These are phyloP conservation scores for Motacilla alba DNA, from an alignment of 2,113 vertebrate species.

Conservation along the genomic window DNA sequence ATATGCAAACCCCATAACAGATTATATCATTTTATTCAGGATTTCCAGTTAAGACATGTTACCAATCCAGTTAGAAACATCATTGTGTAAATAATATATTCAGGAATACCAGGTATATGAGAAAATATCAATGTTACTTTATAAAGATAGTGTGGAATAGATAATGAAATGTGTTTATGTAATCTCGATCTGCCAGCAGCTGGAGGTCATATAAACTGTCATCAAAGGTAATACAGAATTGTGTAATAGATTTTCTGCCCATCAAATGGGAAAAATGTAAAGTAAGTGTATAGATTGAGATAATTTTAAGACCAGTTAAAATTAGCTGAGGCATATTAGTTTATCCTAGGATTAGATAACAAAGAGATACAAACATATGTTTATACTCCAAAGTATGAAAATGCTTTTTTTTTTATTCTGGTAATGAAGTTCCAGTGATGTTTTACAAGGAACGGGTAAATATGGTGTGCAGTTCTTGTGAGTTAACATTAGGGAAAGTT, in stretches of 20 bases:
- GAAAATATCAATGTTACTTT: neutral
- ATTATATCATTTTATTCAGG: neutral
- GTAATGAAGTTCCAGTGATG: neutral
- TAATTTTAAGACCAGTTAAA: neutral
- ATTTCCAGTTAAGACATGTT: neutral
- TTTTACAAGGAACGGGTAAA: neutral
- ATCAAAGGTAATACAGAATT: neutral
- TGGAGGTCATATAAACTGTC: neutral
- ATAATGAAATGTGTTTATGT: neutral
- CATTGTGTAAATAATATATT: neutral
- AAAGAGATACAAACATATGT: neutral
- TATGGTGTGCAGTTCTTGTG: neutral
- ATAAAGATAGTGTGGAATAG: neutral
- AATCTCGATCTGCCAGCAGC: neutral
- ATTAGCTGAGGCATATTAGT: neutral
- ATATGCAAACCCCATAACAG: fast-evolving
- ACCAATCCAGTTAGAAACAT: neutral
- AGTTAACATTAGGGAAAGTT: neutral
- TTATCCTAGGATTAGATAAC: neutral
- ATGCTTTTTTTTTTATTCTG: neutral
- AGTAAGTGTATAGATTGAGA: neutral
- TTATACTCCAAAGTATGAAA: neutral
- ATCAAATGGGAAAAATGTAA: neutral
- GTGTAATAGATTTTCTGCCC: neutral
- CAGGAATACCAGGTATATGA: neutral